Base-by-base conservation (phyloP, 2,113 vertebrate species). In the Taxidea taxus region DNA sequence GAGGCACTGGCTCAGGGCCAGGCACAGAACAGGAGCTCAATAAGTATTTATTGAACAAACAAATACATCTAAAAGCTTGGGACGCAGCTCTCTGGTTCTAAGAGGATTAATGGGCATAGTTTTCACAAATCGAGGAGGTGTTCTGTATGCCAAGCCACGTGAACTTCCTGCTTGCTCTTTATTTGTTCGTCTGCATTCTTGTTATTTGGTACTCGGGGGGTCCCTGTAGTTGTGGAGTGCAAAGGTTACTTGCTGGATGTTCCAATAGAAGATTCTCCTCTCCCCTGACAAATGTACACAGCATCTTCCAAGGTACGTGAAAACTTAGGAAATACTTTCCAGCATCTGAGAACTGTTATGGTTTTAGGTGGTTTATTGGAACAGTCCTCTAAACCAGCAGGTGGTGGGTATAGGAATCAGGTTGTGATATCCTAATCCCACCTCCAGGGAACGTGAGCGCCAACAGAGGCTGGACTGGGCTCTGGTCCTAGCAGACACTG, bases 21-120 rank as follows among this genome's bases (percentile, higher is more conserved):
- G 83, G 25, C 70, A 54, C 49, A 84, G 56, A 96, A 56, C 54
- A 94, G 66, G 34, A 80, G 21, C 60, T 85, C 77, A 44, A 27
- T 87, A 94, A 81, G 82, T 97, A 90, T 58, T 97, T 94, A 92
- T 37, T 5, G 31, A 96, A 82, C 87, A 87, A 90, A 77, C n/a
- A 78, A 77, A 68, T 37, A 94, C 83, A 86, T 95, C 78, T 83
- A 68, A 77, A 90, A 97, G 92, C 90, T 64, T 94, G 66, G 87
- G 81, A 89, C 66, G 72, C 47, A 66, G 87, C 80, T 97, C 16
- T 54, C 31, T 18, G 18, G 37, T 81, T 93, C 49, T 54, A 81
- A 94, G 84, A 77, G 83, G 78, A 90, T 93, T 83, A 81, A 88
- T 85, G 31, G 77, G 66, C 27, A 12, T 14, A 49, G 42, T 94